Percentiles rank a stretch among this genome's conserved stretches.
These are phyloP conservation scores for Drosophila gaucha DNA, from an alignment of 2,888 invertebrate genomes.

Conservation along the genomic window DNA sequence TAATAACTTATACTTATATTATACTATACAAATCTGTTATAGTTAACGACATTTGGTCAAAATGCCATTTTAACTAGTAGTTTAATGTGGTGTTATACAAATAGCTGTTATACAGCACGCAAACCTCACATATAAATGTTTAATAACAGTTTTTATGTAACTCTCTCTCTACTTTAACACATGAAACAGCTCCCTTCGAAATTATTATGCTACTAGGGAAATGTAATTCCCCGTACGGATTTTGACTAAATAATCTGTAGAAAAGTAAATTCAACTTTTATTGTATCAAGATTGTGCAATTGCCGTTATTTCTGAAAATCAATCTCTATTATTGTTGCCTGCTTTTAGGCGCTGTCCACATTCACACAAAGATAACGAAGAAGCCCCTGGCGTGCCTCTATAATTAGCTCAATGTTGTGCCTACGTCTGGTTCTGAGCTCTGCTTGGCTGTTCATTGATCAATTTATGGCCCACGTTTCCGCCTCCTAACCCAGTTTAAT, in stretches of 20 bases:
- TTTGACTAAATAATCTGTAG: neutral
- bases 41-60: too few species aligned
- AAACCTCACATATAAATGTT: too few species aligned
- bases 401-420: constrained; percentile 61
- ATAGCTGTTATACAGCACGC: neutral
- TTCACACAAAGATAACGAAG: constrained; percentile 20
- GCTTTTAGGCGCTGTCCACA: constrained; percentile 48
- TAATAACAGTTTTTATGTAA: too few species aligned
- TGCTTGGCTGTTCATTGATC: constrained; percentile 59
- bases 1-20: too few species aligned
- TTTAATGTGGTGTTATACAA: too few species aligned
- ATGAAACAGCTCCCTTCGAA: neutral
- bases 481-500: constrained; percentile 54
- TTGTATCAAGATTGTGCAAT: neutral
- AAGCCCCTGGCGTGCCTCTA: constrained; percentile 68
- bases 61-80: too few species aligned
- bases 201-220: neutral
- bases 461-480: constrained; percentile 55
- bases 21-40: too few species aligned
- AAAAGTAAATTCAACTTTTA: neutral
- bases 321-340: constrained; percentile 62
- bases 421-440: constrained; percentile 8
- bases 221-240: too few species aligned
- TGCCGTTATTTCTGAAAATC: constrained; percentile 49
- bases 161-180: too few species aligned